phyloP scores from a whole-genome alignment of 2,113 vertebrate species.

The Antechinus flavipes region DNA sequence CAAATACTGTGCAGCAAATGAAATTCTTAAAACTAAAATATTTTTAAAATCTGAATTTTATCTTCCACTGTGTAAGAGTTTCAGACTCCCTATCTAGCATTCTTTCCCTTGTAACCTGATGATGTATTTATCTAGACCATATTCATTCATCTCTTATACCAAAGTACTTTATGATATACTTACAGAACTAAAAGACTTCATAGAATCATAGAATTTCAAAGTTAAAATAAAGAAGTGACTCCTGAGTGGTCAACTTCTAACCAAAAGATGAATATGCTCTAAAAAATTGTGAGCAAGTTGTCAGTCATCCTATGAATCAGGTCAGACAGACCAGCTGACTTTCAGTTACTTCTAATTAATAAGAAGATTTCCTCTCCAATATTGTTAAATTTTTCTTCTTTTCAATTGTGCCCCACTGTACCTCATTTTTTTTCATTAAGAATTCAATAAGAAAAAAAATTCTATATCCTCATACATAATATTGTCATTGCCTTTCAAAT shows the following conservation, averaged over 20 bases:
- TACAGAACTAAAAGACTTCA: not conserved
- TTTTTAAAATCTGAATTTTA: not conserved
- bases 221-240: not conserved
- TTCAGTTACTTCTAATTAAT: not conserved
- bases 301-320: not conserved
- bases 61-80: not conserved
- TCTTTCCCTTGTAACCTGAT: not conserved
- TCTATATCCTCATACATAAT: not conserved
- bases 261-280: not conserved
- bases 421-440: not conserved
- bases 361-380: not conserved
- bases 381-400: not conserved
- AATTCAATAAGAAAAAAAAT: not conserved
- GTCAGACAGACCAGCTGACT: not conserved
- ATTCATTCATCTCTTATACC: not conserved
- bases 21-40: not conserved
- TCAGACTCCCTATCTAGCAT: not conserved
- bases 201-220: not conserved
- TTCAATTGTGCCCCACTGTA: not conserved
- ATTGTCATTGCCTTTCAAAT: not conserved
- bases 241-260: not conserved
- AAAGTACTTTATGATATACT: not conserved
- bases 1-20: not conserved
- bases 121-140: not conserved
- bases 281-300: not conserved